These are phyloP conservation scores for Dasyornis broadbenti DNA, from an alignment of 2,113 vertebrate species.

Conservation along the genomic window DNA sequence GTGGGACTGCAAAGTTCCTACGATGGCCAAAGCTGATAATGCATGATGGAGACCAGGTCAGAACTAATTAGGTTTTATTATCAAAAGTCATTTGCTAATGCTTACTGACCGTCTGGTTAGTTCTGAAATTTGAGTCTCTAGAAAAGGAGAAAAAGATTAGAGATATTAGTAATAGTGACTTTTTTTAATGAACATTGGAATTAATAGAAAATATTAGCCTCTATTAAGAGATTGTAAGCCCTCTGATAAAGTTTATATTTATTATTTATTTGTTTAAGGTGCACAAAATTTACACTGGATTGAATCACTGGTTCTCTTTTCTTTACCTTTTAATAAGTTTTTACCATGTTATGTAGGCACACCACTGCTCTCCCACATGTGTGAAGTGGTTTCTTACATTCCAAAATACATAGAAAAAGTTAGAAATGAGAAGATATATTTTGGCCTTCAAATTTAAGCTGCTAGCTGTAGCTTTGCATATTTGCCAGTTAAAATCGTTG, in stretches of 20 bases:
- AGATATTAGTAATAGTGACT: neutral
- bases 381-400: neutral
- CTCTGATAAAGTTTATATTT: neutral
- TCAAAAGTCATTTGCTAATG: neutral
- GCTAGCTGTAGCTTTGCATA: neutral
- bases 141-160: neutral
- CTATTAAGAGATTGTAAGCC: neutral
- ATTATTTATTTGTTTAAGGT: neutral
- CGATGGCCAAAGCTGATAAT: neutral
- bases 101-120: neutral
- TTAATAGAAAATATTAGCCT: neutral
- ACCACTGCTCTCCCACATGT: neutral
- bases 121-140: neutral
- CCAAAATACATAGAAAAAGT: neutral
- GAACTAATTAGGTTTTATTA: slow-evolving; percentile 20
- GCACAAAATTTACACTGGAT: neutral
- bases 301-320: neutral
- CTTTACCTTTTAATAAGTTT: neutral
- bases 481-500: neutral
- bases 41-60: neutral
- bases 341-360: neutral
- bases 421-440: neutral
- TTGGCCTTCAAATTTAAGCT: neutral
- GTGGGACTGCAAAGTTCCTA: neutral
- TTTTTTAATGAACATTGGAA: neutral